Base-by-base conservation (phyloP, 2,797 vertebrate species). In the Silurus lanzhouensis region DNA sequence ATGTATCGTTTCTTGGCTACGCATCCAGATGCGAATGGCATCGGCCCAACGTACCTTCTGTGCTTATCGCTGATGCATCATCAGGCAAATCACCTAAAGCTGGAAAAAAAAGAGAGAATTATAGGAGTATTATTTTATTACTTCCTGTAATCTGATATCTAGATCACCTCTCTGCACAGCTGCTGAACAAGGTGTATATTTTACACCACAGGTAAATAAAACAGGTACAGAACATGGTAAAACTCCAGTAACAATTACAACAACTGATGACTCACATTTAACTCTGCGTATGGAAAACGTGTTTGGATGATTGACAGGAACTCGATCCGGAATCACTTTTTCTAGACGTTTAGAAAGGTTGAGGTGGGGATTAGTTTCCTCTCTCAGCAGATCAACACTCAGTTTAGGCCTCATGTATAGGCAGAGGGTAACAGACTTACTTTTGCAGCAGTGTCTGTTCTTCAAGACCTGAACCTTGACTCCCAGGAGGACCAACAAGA, bases 381-480 rank as follows among this genome's bases (percentile, higher is more conserved):
- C 31, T 75, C 61, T 57, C 58, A 46, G 67, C 27, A 44, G 5
- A 12, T 13, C 31, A 48, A 72, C 1, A 25, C 52, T 58, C 19
- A 13, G 1, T 15, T 25, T 64, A 6, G 38, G 46, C n/a, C 8
- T 38, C 71, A 72, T 8, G 38, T 77, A 13, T 58, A 12, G 17
- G 31, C 25, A 27, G 14, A 60, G 61, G 44, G 44, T 22, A 17
- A 44, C 55, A 8, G 64, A 88, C 93, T 94, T 91, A 94, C 94
- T 85, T 67, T n/a, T 17, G n/a, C 27, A 46, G 55, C 61, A 67
- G 13, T 0, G 1, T 52, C 5, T 88, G 27, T 14, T 81, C 55
- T 70, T 85, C 86, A 92, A 87, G 85, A 96, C 90, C 90, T 94
- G 90, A 87, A 87, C 64, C 4, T 38, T 12, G 25, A 81, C 74